Base-by-base conservation (phyloP, 37 sponge, comb jelly and placozoan species). In the Haliclona indistincta region DNA sequence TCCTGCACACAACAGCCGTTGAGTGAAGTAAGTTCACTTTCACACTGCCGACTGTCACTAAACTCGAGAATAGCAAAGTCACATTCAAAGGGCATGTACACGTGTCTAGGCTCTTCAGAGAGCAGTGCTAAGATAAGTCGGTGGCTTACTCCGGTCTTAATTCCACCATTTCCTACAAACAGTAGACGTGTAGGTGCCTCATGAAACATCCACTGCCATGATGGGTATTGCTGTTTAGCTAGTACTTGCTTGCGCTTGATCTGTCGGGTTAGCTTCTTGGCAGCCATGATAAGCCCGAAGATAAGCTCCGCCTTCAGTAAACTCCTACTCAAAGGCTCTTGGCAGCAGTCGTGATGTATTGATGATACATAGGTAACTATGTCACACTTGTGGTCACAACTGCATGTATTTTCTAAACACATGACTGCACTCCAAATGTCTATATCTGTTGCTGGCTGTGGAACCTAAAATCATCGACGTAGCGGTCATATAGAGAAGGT, bases 81-180 rank as follows among this genome's bases (percentile, higher is more conserved):
- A 28, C 68, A 78, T 34, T 45, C 56, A 38, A 53, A 25, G 3
- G 74, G 73, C 67, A 80, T 68, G 71, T 56, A 61, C 41, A 78
- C 22, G n/a, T 63, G 34, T 28, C 62, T 54, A 41, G 36, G 11
- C 42, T 54, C 23, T 30, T 29, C 40, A 17, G 65, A 34, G 2
- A 87, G 69, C 38, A 86, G 8, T 22, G 42, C 22, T 6, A 13
- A 0, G n/a, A 90, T 61, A 2, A 79, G 7, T 17, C 65, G 67
- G 25, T 71, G 30, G 38, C 68, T 38, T 25, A 90, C 63, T 1
- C 87, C 91, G 60, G 32, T 74, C 32, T 51, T 47, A n/a, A 75
- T 39, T 10, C 91, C 91, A n/a, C 91, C 86, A 80, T 90, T 90
- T 11, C 72, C 78, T 19, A 90, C 60, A 29, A 72, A 86, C 1